A percentile compares a stretch with the other conserved stretches of the same genome.
Evolutionary conservation across 2,797 vertebrate genomes (phyloP).

Genomic region (Eulemur mongoz): DNA sequence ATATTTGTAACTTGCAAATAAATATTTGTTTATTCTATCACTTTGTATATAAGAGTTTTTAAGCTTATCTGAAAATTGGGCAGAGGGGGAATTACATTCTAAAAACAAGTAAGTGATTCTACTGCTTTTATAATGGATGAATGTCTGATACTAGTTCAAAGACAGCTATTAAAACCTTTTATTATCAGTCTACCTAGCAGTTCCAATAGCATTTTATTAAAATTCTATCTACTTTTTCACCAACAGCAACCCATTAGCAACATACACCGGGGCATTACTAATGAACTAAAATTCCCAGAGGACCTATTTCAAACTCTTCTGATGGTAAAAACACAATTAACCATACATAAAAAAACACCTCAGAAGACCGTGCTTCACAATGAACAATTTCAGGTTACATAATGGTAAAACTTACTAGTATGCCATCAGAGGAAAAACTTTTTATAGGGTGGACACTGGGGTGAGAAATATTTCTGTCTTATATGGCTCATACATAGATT

Average conservation of each 20-base stretch:
- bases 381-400: background rate
- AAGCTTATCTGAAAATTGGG: background rate
- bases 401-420: background rate
- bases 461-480: background rate
- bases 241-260: background rate
- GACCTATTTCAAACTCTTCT: background rate
- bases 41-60: background rate
- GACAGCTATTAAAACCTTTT: background rate
- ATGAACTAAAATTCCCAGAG: background rate
- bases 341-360: background rate
- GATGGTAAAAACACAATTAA: background rate
- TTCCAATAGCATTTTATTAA: background rate
- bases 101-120: background rate
- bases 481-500: background rate
- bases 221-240: background rate
- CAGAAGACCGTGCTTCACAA: background rate
- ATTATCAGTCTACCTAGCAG: background rate
- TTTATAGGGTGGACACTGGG: background rate
- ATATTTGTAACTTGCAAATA: background rate
- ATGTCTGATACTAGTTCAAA: background rate
- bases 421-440: background rate
- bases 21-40: background rate
- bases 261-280: background rate
- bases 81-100: background rate
- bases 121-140: background rate